Percentiles rank a stretch among this genome's conserved stretches.
These are phyloP conservation scores for Lutjanus campechanus DNA, from an alignment of 2,797 vertebrate genomes.

Conservation along the genomic window DNA sequence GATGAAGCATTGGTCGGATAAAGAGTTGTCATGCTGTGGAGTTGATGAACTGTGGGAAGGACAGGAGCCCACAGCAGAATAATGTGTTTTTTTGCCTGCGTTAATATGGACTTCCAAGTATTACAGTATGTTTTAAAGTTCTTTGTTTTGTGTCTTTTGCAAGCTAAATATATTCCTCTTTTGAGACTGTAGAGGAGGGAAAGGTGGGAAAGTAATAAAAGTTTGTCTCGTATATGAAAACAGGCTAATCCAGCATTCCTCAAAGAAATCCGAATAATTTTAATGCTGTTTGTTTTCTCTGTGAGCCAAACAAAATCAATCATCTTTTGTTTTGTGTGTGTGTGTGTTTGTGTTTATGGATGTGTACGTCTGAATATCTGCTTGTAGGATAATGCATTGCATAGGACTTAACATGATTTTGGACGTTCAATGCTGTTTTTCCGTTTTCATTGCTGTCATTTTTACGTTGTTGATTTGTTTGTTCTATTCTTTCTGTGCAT, in stretches of 20 bases:
- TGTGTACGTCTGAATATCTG: constrained; percentile 9
- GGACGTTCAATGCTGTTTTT: constrained; percentile 11
- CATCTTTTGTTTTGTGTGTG: constrained; percentile 18
- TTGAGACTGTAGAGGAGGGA: not conserved
- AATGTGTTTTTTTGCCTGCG: constrained; percentile 56
- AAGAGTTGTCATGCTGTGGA: constrained; percentile 95
- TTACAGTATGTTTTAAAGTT: constrained; percentile 43
- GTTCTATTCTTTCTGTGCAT: not conserved
- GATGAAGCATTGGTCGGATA: constrained; percentile 94
- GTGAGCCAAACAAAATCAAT: constrained; percentile 41
- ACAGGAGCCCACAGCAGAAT: constrained; percentile 91
- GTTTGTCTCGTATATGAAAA: constrained; percentile 9
- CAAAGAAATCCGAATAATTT: constrained; percentile 7
- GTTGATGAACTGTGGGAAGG: constrained; percentile 99
- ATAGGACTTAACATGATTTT: constrained; percentile 18
- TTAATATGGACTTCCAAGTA: constrained; percentile 61
- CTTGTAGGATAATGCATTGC: constrained; percentile 17
- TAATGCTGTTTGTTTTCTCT: constrained; percentile 45
- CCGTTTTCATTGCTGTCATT: not conserved
- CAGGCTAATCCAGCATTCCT: constrained; percentile 18
- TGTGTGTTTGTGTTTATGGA: not conserved
- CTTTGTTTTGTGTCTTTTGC: constrained; percentile 34
- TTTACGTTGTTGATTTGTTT: constrained; percentile 24
- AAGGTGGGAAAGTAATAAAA: constrained; percentile 5
- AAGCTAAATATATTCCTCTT: constrained; percentile 13